Percentiles rank a stretch among this genome's conserved stretches.
Conservation (phyloP, 2,113 vertebrate species). For the Macroglossus sobrinus region DNA sequence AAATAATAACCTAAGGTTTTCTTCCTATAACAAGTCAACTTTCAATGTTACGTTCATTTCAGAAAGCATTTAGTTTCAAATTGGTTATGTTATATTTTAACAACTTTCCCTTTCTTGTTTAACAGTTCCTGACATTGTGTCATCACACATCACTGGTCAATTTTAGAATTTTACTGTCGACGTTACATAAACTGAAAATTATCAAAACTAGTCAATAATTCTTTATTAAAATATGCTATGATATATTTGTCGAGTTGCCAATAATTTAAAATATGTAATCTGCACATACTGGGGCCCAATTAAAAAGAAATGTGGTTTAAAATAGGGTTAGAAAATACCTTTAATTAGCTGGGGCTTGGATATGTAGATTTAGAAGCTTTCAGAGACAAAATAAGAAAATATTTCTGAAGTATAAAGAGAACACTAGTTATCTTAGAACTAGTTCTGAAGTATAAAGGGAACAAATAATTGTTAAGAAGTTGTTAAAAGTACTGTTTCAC, state of each 20-base stretch:
- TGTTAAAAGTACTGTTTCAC: background rate
- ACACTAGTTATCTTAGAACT: rapidly evolving
- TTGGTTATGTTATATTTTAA: background rate
- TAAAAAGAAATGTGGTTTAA: background rate
- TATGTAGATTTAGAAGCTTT: background rate
- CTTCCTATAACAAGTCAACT: background rate
- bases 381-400: constrained; percentile 24
- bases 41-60: background rate
- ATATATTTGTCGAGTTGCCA: background rate
- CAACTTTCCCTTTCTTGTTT: background rate
- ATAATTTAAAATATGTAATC: background rate
- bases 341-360: background rate
- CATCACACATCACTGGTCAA: background rate
- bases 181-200: background rate
- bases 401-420: background rate
- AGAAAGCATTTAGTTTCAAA: background rate
- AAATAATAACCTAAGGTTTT: background rate
- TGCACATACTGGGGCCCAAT: background rate
- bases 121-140: background rate
- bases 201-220: background rate
- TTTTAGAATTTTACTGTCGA: background rate
- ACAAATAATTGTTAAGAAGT: background rate
- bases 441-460: background rate
- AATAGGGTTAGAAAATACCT: background rate
- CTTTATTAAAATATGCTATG: background rate